Conservation (phyloP, 2,113 vertebrate species). For the Trogon surrucura region DNA sequence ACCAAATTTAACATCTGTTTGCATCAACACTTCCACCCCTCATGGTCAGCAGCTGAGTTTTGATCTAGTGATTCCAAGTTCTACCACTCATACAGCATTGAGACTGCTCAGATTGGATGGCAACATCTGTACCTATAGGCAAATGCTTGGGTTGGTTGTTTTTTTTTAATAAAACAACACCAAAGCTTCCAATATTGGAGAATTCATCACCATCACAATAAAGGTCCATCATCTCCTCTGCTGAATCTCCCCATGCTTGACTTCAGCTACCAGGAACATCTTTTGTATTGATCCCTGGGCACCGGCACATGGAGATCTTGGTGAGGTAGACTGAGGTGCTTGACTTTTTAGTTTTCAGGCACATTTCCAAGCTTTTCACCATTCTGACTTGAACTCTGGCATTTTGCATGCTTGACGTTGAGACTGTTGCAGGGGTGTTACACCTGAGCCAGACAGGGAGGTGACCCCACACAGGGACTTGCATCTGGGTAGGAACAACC, state of each 20-base stretch:
- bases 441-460: not conserved
- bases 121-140: fast-evolving
- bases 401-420: fast-evolving
- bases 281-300: fast-evolving
- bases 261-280: not conserved
- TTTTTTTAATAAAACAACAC: not conserved
- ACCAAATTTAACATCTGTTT: fast-evolving
- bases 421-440: not conserved
- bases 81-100: not conserved
- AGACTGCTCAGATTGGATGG: too few species aligned
- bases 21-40: not conserved
- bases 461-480: not conserved
- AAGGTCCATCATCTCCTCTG: not conserved
- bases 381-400: not conserved
- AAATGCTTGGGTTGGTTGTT: not conserved
- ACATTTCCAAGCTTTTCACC: not conserved
- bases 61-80: not conserved
- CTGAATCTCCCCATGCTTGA: not conserved
- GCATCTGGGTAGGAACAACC: too few species aligned
- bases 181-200: not conserved
- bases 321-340: not conserved
- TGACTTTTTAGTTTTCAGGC: not conserved
- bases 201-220: not conserved
- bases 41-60: not conserved
- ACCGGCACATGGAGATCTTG: fast-evolving